Evolutionary conservation across 2,113 vertebrate genomes (phyloP).

Genomic region (Lophochroa leadbeateri): DNA sequence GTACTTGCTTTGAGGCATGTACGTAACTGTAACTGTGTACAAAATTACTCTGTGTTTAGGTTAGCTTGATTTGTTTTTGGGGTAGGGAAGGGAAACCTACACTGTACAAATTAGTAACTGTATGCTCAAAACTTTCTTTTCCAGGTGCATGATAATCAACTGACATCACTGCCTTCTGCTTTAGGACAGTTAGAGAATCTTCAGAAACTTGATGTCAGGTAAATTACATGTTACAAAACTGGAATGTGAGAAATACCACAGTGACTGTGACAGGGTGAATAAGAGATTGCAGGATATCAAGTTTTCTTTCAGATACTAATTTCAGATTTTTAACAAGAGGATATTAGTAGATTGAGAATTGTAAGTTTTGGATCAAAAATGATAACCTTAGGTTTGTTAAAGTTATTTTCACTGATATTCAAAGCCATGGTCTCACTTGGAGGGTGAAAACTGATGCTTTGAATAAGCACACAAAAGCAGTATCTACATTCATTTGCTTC

Average conservation of each 20-base stretch:
- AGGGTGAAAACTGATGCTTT: neutral
- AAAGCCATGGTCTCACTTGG: neutral
- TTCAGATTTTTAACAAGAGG: neutral
- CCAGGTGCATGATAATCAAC: slow-evolving; percentile 93
- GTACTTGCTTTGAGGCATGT: neutral
- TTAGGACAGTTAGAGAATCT: slow-evolving; percentile 88
- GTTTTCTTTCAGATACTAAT: neutral
- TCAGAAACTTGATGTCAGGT: slow-evolving; percentile 88
- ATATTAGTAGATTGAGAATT: neutral
- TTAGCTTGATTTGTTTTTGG: neutral
- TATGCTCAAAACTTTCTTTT: slow-evolving; percentile 1
- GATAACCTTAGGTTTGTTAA: neutral
- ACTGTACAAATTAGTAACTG: neutral
- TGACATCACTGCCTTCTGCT: slow-evolving; percentile 83
- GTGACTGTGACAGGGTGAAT: neutral
- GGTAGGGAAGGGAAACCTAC: neutral
- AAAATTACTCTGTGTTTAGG: neutral
- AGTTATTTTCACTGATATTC: neutral
- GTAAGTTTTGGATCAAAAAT: neutral
- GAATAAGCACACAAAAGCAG: neutral
- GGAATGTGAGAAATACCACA: neutral
- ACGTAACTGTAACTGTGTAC: neutral
- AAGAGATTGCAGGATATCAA: neutral
- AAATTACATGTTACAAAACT: neutral
- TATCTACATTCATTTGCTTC: neutral